Conservation (phyloP, 2,113 vertebrate species). For the Pseudois nayaur region DNA sequence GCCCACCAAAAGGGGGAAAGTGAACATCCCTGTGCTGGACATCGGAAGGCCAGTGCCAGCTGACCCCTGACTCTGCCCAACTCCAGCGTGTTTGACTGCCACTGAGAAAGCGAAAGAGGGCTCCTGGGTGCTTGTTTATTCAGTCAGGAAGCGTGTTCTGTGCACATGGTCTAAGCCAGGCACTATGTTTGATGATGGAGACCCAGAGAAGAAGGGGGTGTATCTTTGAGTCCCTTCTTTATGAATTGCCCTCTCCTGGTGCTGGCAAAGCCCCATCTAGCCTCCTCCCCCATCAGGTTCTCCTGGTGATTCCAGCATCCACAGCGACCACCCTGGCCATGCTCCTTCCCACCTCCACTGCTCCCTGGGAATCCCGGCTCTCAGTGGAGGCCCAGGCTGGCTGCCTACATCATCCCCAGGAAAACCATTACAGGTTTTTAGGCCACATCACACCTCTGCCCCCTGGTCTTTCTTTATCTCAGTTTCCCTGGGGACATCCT, state of each 20-base stretch:
- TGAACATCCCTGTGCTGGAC: background rate
- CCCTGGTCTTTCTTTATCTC: background rate
- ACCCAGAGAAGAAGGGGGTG: background rate
- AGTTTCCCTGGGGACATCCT: background rate
- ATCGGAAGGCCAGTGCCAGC: background rate
- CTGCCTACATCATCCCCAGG: background rate
- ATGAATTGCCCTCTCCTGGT: background rate
- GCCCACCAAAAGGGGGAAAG: background rate
- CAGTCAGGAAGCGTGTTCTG: background rate
- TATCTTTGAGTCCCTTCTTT: background rate
- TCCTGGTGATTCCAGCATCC: background rate
- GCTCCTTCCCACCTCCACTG: background rate
- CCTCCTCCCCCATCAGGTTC: background rate
- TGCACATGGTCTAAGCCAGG: rapidly evolving
- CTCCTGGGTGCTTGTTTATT: background rate
- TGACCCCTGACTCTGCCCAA: background rate
- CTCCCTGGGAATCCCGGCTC: background rate
- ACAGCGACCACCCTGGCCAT: rapidly evolving
- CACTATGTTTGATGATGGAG: rapidly evolving
- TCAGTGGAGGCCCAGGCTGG: rapidly evolving
- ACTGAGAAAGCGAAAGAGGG: no score
- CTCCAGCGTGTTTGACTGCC: background rate
- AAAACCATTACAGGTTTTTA: background rate
- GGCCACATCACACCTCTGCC: background rate
- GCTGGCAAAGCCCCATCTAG: background rate